Evolutionary conservation across 2,797 vertebrate species (phyloP), one percentile per base, ranked within the genome.

Genomic region (Anguilla obscura): DNA sequence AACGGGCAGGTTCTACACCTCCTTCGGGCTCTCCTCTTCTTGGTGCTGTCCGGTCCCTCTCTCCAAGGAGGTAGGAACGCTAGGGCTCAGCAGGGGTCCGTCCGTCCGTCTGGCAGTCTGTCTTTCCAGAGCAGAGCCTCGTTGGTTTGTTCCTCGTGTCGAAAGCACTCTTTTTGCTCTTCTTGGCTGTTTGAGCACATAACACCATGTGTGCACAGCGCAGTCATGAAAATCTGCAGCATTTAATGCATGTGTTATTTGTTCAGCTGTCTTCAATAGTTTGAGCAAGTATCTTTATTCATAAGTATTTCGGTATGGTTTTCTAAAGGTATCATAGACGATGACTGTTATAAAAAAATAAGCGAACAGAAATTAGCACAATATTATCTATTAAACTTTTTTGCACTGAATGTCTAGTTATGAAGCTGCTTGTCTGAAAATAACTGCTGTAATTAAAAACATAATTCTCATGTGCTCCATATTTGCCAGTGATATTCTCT

Each of bases 11-110:
- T 95, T 93, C 94, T 94, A 92, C 93, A 94, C 94, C 96, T 97
- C 93, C 93, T 97, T 90, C 96, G 94, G 84, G 97, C 96, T 96
- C 96, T 95, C 95, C 94, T 97, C 94, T 93, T 98, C 93, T 91
- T 96, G 76, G 90, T 93, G 93, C 93, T 96, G 95, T 94, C 93
- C 96, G 95, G 94, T 90, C 96, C 96, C 89, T 96, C 97, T 90
- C 96, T 97, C 92, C 97, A 98, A 94, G 97, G 98, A 98, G 98
- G 98, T 98, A 97, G 97, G 98, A 92, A 86, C 82, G 33, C 84
- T 30, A 82, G 86, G 45, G n/a, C 40, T 82, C 24, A 50, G 27
- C 45, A 36, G 12, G 56, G 24, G 63, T 71, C 54, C 40, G 24
- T 71, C 58, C 71, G 84, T 85, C 8, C 24, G 84, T 85, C 54